Percentiles rank a stretch among this genome's conserved stretches.
Conservation (phyloP, 2,113 vertebrate species). For the Pteruthius melanotis region DNA sequence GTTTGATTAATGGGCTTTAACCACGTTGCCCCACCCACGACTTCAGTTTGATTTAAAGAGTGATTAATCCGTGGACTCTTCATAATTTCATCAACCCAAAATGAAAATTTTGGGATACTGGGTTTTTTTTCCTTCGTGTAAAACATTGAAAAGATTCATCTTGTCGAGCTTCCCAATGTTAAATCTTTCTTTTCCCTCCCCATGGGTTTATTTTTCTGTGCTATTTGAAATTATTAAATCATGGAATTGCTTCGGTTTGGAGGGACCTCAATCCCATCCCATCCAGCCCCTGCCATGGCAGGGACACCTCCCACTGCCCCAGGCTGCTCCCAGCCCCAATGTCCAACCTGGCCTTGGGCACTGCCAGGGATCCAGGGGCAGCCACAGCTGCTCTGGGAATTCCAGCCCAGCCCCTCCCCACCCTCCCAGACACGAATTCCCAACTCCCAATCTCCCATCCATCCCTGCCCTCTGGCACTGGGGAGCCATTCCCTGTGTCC, state of each 20-base stretch:
- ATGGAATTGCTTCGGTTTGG: not conserved
- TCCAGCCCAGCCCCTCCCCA: not conserved
- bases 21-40: not conserved
- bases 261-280: not conserved
- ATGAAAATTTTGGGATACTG: not conserved
- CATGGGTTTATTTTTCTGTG: not conserved
- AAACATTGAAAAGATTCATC: not conserved
- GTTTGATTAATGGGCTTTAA: constrained; percentile 56
- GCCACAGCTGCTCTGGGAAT: not conserved
- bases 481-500: not conserved
- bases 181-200: not conserved
- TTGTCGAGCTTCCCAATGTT: not conserved
- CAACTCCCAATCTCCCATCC: not conserved
- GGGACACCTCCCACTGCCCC: not conserved
- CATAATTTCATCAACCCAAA: not conserved
- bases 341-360: not conserved
- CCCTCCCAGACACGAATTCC: not conserved
- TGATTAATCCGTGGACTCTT: not conserved
- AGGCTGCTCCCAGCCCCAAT: not conserved
- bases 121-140: not conserved
- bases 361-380: not conserved
- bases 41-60: constrained; percentile 1
- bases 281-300: not conserved
- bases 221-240: not conserved
- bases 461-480: not conserved